Conservation (phyloP, 2,797 vertebrate genomes). For the Pseudochromis fuscus region DNA sequence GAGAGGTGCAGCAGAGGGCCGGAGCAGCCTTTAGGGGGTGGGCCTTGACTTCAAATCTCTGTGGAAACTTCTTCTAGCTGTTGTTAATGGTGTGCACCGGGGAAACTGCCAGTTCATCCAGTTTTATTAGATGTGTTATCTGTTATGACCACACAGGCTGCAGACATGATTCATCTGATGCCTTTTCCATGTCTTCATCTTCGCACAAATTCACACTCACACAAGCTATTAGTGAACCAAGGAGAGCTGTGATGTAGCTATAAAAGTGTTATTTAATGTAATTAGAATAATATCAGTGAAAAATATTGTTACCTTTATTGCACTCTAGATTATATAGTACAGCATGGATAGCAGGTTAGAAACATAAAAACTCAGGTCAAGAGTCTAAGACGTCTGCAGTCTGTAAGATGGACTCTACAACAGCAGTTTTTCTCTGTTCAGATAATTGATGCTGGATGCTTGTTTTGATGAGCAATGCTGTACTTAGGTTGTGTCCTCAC, state of each 20-base stretch:
- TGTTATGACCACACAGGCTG: constrained; percentile 29
- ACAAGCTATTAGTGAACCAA: background rate
- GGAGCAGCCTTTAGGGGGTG: constrained; percentile 45
- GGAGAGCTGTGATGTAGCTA: background rate
- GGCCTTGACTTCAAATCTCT: constrained; percentile 65
- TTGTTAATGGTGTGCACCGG: constrained; percentile 41
- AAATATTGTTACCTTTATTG: no score
- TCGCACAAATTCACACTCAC: constrained; percentile 2
- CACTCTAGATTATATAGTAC: background rate
- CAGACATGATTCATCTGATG: constrained; percentile 19
- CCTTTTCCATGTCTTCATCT: constrained; percentile 3
- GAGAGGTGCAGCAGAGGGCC: constrained; percentile 50
- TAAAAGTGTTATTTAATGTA: background rate
- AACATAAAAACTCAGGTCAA: background rate
- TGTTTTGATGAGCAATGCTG: constrained; percentile 24
- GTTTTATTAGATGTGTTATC: constrained; percentile 37
- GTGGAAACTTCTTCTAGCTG: constrained; percentile 59
- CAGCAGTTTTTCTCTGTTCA: background rate
- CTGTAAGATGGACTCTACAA: background rate
- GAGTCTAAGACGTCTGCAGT: background rate
- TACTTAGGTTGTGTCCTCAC: background rate
- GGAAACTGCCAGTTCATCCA: constrained; percentile 22
- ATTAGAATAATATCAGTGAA: background rate
- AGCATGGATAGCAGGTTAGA: background rate
- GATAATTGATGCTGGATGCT: background rate